These are phyloP conservation scores for Circaetus cinerascens DNA, from an alignment of 2,113 vertebrate genomes.

Conservation along the genomic window DNA sequence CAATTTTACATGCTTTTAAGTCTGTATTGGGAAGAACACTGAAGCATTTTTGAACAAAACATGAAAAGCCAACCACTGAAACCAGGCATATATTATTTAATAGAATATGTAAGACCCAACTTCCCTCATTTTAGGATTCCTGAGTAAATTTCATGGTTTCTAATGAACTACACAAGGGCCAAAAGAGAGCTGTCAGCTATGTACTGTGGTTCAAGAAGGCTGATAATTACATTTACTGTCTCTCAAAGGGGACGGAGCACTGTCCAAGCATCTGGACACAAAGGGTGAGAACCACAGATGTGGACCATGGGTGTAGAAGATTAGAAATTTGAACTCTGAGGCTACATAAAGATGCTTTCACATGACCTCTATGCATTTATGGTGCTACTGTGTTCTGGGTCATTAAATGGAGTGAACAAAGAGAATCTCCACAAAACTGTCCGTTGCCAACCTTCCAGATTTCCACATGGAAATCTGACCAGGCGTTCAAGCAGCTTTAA, in stretches of 20 bases:
- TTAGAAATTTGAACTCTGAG: neutral
- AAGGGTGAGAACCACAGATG: neutral
- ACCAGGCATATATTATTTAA: neutral
- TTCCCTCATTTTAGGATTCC: neutral
- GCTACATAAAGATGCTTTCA: neutral
- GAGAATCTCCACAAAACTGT: neutral
- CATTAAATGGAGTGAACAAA: neutral
- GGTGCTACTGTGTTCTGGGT: neutral
- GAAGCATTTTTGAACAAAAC: neutral
- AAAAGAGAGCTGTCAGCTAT: neutral
- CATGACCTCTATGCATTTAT: neutral
- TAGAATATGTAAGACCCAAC: neutral
- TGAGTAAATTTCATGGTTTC: neutral
- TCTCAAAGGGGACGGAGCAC: neutral
- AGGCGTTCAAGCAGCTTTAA: conserved; percentile 30
- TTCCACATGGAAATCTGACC: conserved; percentile 1
- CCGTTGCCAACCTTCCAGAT: neutral
- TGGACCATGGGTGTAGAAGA: neutral
- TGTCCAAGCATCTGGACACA: neutral
- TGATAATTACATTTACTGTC: neutral
- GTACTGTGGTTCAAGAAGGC: neutral
- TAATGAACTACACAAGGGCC: neutral
- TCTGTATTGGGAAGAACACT: neutral
- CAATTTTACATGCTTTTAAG: neutral
- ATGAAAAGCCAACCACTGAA: neutral